Percentiles rank a stretch among this genome's conserved stretches.
Conservation (phyloP, 2,888 invertebrate species). For the Eudasyphora cyanicolor region DNA sequence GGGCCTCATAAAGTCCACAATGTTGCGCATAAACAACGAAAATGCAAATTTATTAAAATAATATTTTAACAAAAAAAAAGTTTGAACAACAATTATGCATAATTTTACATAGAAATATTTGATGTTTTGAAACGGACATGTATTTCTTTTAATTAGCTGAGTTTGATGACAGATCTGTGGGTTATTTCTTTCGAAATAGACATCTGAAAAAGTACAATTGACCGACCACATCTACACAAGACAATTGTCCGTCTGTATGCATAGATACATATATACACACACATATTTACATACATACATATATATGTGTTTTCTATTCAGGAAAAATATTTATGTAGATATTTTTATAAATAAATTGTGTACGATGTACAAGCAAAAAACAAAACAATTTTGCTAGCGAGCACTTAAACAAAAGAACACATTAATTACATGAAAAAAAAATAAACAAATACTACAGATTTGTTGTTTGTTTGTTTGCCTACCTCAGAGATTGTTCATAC, state of each 20-base stretch:
- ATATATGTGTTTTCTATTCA: neutral
- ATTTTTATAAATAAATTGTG: slow-evolving; percentile 6
- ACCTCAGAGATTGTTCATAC: neutral
- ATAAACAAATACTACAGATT: neutral
- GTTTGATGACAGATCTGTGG: slow-evolving; percentile 51
- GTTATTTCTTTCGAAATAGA: neutral
- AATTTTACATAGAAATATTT: neutral
- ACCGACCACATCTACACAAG: neutral
- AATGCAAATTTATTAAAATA: neutral
- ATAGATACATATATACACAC: neutral
- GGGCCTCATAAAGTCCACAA: slow-evolving; percentile 38
- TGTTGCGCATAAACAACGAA: neutral
- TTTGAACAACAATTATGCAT: slow-evolving; percentile 8
- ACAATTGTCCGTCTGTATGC: neutral
- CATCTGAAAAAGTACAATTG: neutral
- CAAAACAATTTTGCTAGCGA: neutral
- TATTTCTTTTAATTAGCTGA: slow-evolving; percentile 42
- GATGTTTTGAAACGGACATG: slow-evolving; percentile 8
- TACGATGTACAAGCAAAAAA: neutral
- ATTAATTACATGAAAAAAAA: slow-evolving; percentile 12
- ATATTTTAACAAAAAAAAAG: slow-evolving; percentile 10
- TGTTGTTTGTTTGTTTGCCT: neutral
- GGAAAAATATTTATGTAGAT: neutral
- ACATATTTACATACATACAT: neutral
- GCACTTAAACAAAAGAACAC: neutral